These are phyloP conservation scores for Athetis lepigone DNA, from an alignment of 2,888 invertebrate genomes.

Conservation along the genomic window DNA sequence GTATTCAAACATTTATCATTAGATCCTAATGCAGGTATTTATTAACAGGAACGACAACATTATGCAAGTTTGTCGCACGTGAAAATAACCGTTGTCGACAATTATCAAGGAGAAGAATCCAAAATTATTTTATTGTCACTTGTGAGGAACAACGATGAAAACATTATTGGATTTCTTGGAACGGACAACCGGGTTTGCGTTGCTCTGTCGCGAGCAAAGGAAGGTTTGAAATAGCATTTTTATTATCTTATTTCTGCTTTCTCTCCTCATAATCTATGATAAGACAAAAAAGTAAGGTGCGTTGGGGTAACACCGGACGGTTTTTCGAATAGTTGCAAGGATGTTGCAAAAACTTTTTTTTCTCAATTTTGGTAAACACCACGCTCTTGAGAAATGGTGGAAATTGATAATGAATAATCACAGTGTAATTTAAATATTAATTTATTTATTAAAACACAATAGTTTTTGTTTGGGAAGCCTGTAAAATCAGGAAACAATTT, in stretches of 20 bases:
- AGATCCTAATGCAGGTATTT: neutral
- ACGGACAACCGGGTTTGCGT: constrained; percentile 94
- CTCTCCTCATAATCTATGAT: neutral
- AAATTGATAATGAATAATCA: too few relatives aligned
- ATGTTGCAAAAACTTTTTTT: too few relatives aligned
- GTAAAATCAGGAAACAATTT: too few relatives aligned
- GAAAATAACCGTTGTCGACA: constrained; percentile 93
- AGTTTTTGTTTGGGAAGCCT: too few relatives aligned
- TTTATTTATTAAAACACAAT: too few relatives aligned
- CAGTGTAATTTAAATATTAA: too few relatives aligned
- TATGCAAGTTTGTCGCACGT: constrained; percentile 86
- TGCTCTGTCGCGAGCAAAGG: constrained; percentile 92
- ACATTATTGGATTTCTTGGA: constrained; percentile 93
- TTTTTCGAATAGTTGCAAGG: too few relatives aligned
- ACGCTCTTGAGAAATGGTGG: too few relatives aligned
- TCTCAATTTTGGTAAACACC: too few relatives aligned
- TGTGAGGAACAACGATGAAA: constrained; percentile 93
- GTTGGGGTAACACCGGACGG: too few relatives aligned
- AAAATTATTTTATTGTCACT: constrained; percentile 94
- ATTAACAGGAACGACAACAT: constrained; percentile 74
- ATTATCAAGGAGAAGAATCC: constrained; percentile 95
- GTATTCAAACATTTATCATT: neutral
- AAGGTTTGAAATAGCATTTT: constrained; percentile 68
- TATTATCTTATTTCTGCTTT: neutral
- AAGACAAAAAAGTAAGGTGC: too few relatives aligned